A percentile compares a stretch with the other conserved stretches of the same genome.
Conservation (phyloP, 92 coral and sea anemone genomes). For the Epizoanthus scotinus region DNA sequence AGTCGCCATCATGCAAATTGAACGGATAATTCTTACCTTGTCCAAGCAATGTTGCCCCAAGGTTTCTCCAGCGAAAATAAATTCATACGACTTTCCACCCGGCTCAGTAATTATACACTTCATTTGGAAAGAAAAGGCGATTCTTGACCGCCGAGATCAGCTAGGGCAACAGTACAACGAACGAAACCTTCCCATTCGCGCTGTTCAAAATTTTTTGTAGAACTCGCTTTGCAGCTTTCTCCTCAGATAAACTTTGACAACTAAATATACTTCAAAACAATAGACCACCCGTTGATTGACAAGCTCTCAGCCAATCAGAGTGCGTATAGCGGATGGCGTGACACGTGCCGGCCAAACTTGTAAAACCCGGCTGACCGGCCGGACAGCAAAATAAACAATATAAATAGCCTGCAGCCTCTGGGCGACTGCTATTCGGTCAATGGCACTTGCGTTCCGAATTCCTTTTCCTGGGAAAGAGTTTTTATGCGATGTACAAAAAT, state of each 20-base stretch:
- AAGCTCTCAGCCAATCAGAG: slow-evolving; percentile 72
- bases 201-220: slow-evolving; percentile 16
- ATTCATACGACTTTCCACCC: slow-evolving; percentile 87
- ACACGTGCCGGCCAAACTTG: slow-evolving; percentile 63
- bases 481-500: no score
- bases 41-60: slow-evolving; percentile 94
- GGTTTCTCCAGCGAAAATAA: slow-evolving; percentile 86
- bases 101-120: slow-evolving; percentile 88
- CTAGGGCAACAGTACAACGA: background rate
- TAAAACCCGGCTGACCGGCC: slow-evolving; percentile 72
- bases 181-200: slow-evolving; percentile 29
- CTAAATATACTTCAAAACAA: slow-evolving; percentile 38
- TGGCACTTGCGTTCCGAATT: no score
- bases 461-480: no score
- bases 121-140: slow-evolving; percentile 66
- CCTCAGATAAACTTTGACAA: slow-evolving; percentile 22
- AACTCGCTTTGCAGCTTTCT: slow-evolving; percentile 44
- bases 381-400: no score
- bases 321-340: slow-evolving; percentile 24
- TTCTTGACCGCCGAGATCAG: slow-evolving; percentile 33
- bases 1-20: slow-evolving; percentile 18
- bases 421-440: no score
- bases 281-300: slow-evolving; percentile 60
- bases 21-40: slow-evolving; percentile 64
- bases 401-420: no score